Evolutionary conservation across 2,888 invertebrate species (phyloP).

Genomic region (Polymixis lichenea): DNA sequence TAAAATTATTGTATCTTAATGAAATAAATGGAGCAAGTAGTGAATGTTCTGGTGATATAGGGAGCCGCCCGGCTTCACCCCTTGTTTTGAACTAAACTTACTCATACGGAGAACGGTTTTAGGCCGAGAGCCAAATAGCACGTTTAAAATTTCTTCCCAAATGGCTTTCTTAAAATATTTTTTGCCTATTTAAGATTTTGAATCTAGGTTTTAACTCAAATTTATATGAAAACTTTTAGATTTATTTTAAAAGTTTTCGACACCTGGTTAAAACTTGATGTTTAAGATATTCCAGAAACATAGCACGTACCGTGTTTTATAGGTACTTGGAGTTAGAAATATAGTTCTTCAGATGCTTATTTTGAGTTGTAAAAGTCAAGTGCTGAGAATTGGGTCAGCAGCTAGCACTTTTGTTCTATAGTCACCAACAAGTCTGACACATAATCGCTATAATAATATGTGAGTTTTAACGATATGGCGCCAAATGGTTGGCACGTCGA

Average conservation of each 20-base stretch:
- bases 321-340: slow-evolving; percentile 35
- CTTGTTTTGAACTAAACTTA: slow-evolving; percentile 73
- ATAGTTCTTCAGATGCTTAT: slow-evolving; percentile 36
- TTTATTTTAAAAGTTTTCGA: slow-evolving; percentile 60
- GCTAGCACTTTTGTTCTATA: slow-evolving; percentile 17
- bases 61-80: slow-evolving; percentile 64
- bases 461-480: slow-evolving; percentile 4
- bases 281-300: slow-evolving; percentile 55
- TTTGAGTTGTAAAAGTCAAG: slow-evolving; percentile 37
- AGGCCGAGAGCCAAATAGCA: slow-evolving; percentile 71
- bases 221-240: slow-evolving; percentile 60
- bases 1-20: slow-evolving; percentile 81
- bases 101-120: slow-evolving; percentile 68
- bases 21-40: slow-evolving; percentile 79
- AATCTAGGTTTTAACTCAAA: slow-evolving; percentile 43
- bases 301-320: slow-evolving; percentile 56
- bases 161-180: slow-evolving; percentile 56
- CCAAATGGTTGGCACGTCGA: slow-evolving; percentile 13
- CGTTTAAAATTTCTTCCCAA: slow-evolving; percentile 51
- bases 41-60: slow-evolving; percentile 71
- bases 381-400: slow-evolving; percentile 35
- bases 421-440: slow-evolving; percentile 16
- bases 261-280: slow-evolving; percentile 60
- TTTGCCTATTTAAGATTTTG: slow-evolving; percentile 45
- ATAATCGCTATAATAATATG: slow-evolving; percentile 13